These are phyloP conservation scores for Pedionomus torquatus DNA, from an alignment of 2,113 vertebrate genomes.

Conservation along the genomic window DNA sequence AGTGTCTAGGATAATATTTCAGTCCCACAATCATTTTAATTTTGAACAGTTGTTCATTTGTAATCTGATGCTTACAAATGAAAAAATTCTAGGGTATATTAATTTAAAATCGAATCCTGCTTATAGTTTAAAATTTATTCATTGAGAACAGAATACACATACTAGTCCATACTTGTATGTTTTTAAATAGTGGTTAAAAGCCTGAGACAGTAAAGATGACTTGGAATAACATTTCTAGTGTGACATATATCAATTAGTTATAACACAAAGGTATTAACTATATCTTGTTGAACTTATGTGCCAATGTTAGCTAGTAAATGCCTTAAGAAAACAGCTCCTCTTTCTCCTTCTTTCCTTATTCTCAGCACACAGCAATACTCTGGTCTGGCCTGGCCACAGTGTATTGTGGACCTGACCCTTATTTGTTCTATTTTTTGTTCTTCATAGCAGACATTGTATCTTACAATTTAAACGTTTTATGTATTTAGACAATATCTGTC, in stretches of 20 bases:
- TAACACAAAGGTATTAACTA: neutral
- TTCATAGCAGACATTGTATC: neutral
- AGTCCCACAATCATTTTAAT: neutral
- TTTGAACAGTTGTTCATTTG: neutral
- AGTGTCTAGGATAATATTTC: neutral
- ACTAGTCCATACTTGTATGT: neutral
- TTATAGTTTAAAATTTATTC: neutral
- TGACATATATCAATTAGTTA: rapidly evolving
- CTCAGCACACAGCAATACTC: neutral
- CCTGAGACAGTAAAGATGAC: neutral
- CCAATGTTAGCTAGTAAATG: neutral
- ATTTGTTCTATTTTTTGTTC: neutral
- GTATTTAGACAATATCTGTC: neutral
- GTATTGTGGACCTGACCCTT: neutral
- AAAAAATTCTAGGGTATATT: neutral
- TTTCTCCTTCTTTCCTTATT: neutral
- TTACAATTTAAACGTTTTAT: neutral
- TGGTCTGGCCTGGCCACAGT: neutral
- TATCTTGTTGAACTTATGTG: neutral
- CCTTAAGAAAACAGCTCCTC: neutral
- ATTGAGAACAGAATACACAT: neutral
- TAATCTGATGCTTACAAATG: neutral
- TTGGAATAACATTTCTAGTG: neutral
- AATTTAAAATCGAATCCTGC: neutral
- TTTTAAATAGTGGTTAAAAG: neutral